A percentile compares a stretch with the other conserved stretches of the same genome.
Evolutionary conservation across 1,140 invertebrate genomes (phyloP).

Genomic region (Aphelenchoides besseyi): DNA sequence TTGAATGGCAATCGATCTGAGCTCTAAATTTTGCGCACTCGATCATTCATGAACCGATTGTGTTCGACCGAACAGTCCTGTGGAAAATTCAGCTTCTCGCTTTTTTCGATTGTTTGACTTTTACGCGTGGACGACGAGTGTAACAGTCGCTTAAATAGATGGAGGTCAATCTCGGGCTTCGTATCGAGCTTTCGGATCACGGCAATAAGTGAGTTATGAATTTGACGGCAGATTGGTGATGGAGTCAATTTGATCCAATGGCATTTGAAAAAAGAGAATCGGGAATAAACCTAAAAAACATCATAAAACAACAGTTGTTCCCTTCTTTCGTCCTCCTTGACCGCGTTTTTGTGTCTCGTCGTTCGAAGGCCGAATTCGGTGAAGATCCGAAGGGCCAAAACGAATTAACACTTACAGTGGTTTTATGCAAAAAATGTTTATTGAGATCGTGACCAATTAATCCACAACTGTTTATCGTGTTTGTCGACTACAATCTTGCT

Average conservation of each 20-base stretch:
- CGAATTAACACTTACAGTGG: too few species aligned
- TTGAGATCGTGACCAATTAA: too few species aligned
- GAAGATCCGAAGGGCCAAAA: too few species aligned
- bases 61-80: background rate
- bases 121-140: background rate
- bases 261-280: background rate
- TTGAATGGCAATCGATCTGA: background rate
- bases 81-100: background rate
- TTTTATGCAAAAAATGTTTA: too few species aligned
- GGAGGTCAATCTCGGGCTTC: background rate
- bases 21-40: background rate
- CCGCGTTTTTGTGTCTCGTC: background rate
- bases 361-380: too few species aligned
- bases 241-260: background rate
- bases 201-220: background rate
- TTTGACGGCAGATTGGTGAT: background rate
- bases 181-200: background rate
- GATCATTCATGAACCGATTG: background rate
- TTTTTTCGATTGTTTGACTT: background rate
- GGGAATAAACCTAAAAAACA: background rate
- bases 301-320: conserved; percentile 6
- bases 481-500: too few species aligned
- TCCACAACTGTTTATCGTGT: too few species aligned
- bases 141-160: background rate
- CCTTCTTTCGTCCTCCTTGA: background rate